Conservation (phyloP, 2,113 vertebrate genomes). For the Anguilla rostrata region DNA sequence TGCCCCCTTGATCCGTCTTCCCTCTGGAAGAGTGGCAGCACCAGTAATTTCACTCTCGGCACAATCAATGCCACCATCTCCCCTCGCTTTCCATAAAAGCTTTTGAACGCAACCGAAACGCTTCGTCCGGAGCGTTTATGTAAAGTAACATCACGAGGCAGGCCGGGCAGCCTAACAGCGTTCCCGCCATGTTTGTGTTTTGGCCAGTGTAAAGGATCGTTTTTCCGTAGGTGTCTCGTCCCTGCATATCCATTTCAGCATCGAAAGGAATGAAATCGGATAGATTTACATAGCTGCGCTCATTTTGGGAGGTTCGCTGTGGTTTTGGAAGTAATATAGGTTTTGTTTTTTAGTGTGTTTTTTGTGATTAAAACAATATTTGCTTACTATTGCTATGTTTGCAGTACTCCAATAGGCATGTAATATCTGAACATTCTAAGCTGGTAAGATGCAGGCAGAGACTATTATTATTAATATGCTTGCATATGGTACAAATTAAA, state of each 20-base stretch:
- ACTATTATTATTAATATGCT: not conserved
- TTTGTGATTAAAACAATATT: not conserved
- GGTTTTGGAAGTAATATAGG: not conserved
- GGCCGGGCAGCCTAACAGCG: not conserved
- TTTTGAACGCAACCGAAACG: constrained; percentile 40
- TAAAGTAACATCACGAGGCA: constrained; percentile 41
- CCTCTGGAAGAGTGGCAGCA: constrained; percentile 58
- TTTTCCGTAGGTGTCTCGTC: not conserved
- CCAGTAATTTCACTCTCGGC: constrained; percentile 61
- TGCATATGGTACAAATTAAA: not conserved
- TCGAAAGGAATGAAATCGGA: not conserved
- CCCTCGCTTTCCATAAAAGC: constrained; percentile 42
- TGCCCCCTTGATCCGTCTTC: constrained; percentile 59
- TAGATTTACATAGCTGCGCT: not conserved
- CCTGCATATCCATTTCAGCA: not conserved
- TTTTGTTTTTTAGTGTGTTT: not conserved
- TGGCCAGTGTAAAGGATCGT: not conserved
- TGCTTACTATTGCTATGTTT: not conserved
- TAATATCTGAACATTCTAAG: too few species aligned
- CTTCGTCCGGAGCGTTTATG: constrained; percentile 40
- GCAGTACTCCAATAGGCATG: not conserved
- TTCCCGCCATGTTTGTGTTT: constrained; percentile 1
- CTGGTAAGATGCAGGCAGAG: not conserved
- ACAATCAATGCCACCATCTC: constrained; percentile 65
- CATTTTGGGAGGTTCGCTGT: not conserved